Evolutionary conservation across 1,140 invertebrate genomes (phyloP).

Genomic region (Hylaeus anthracinus): DNA sequence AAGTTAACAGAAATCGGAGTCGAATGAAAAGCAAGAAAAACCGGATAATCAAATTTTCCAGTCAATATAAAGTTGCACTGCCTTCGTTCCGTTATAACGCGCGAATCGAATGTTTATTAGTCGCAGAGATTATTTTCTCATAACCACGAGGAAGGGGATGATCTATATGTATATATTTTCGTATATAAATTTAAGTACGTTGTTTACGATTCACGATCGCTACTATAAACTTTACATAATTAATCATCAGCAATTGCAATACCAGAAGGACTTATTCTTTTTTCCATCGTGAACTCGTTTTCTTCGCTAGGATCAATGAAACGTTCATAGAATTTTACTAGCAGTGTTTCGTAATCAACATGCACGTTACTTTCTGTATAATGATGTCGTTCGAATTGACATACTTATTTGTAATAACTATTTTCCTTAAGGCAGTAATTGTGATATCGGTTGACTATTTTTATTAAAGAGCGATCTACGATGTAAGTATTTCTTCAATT

Average conservation of each 20-base stretch:
- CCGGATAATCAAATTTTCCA: not conserved
- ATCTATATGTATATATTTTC: not conserved
- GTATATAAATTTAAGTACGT: not conserved
- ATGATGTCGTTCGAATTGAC: not conserved
- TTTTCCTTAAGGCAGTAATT: constrained; percentile 31
- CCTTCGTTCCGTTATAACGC: not conserved
- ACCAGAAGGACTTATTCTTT: not conserved
- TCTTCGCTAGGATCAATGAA: not conserved
- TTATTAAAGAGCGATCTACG: constrained; percentile 4
- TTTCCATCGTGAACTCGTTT: not conserved
- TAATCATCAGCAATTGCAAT: not conserved
- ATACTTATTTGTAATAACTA: constrained; percentile 14
- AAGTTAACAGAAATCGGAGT: constrained; percentile 68
- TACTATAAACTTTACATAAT: not conserved
- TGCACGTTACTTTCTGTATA: not conserved
- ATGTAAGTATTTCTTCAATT: constrained; percentile 3
- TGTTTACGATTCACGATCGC: constrained; percentile 1
- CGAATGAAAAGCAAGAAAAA: constrained; percentile 52
- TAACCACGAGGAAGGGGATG: not conserved
- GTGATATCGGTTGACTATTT: constrained; percentile 58
- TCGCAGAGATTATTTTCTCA: not conserved
- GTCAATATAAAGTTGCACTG: constrained; percentile 12
- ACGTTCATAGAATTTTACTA: not conserved
- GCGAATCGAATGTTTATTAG: not conserved
- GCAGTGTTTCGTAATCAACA: not conserved